Evolutionary conservation across 2,797 vertebrate genomes (phyloP).

Genomic region (Spinibarbus caldwelli): DNA sequence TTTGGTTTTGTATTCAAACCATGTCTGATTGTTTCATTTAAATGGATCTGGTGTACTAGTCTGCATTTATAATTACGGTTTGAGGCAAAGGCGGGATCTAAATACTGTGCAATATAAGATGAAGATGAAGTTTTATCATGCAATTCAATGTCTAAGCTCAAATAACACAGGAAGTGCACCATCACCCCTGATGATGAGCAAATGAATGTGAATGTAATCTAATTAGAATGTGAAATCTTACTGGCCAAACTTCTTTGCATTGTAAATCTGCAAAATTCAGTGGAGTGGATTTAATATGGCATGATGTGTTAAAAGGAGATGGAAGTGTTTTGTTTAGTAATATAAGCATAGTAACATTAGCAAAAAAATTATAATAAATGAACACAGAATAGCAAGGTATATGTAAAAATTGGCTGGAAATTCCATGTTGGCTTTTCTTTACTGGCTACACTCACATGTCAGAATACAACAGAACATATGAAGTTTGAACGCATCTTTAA

Average conservation of each 20-base stretch:
- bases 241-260: not conserved
- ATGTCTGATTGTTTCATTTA: not conserved
- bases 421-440: not conserved
- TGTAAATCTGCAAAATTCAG: not conserved
- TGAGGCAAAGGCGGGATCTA: conserved; percentile 20
- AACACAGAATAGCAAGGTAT: not conserved
- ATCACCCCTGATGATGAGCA: not conserved
- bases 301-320: not conserved
- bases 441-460: not conserved
- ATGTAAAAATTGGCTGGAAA: not conserved
- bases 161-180: not conserved
- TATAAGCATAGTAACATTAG: not conserved
- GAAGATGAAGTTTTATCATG: not conserved
- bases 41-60: not conserved
- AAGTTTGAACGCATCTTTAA: not conserved
- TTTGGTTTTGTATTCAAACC: not conserved
- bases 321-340: not conserved
- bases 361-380: not conserved
- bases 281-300: not conserved
- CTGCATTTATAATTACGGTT: not conserved
- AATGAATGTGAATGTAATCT: conserved; percentile 26
- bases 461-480: not conserved
- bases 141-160: not conserved
- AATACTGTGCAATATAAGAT: conserved; percentile 41
- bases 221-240: conserved; percentile 10